phyloP scores from a whole-genome alignment of 2,888 invertebrate genomes.

The Hedychridium roseum region DNA sequence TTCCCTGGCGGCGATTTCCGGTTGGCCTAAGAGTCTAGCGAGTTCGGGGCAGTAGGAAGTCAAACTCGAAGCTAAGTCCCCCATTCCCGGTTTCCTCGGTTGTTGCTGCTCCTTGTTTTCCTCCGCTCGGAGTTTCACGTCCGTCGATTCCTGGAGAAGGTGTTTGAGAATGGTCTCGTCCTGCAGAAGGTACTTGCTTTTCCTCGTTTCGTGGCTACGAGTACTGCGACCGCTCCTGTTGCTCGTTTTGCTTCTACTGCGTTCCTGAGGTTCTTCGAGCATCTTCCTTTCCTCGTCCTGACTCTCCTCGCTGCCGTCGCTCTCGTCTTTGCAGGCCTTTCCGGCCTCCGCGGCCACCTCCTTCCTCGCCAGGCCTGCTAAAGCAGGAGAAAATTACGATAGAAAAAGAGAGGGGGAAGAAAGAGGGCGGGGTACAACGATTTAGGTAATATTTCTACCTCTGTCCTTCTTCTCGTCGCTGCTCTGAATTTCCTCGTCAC shows the following conservation, averaged over 20 bases:
- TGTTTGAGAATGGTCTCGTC: slow-evolving; percentile 54
- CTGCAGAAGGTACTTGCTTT: slow-evolving; percentile 52
- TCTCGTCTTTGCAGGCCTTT: slow-evolving; percentile 48
- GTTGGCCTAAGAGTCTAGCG: slow-evolving; percentile 46
- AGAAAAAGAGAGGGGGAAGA: too few species aligned
- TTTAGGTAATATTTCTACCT: too few species aligned
- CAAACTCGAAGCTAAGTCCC: slow-evolving; percentile 53
- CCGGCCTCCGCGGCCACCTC: slow-evolving; percentile 46
- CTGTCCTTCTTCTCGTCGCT: slow-evolving; percentile 45
- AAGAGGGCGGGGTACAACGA: too few species aligned
- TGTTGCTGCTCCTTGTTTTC: slow-evolving; percentile 44
- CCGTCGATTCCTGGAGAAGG: slow-evolving; percentile 47
- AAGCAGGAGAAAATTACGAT: too few species aligned
- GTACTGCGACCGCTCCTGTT: slow-evolving; percentile 42
- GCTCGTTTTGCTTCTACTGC: slow-evolving; percentile 52
- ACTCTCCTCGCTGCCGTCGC: slow-evolving; percentile 53
- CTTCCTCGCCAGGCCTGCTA: slow-evolving; percentile 28
- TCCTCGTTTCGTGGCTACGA: slow-evolving; percentile 43
- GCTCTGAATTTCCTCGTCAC: slow-evolving; percentile 59
- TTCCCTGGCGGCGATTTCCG: slow-evolving; percentile 52
- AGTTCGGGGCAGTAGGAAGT: slow-evolving; percentile 53
- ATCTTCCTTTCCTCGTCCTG: slow-evolving; percentile 56
- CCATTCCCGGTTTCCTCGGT: slow-evolving; percentile 47
- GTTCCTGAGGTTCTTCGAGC: slow-evolving; percentile 38
- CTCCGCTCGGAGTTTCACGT: slow-evolving; percentile 40